Conservation (phyloP, 2,113 vertebrate species). For the Sinocyclocheilus anshuiensis region DNA sequence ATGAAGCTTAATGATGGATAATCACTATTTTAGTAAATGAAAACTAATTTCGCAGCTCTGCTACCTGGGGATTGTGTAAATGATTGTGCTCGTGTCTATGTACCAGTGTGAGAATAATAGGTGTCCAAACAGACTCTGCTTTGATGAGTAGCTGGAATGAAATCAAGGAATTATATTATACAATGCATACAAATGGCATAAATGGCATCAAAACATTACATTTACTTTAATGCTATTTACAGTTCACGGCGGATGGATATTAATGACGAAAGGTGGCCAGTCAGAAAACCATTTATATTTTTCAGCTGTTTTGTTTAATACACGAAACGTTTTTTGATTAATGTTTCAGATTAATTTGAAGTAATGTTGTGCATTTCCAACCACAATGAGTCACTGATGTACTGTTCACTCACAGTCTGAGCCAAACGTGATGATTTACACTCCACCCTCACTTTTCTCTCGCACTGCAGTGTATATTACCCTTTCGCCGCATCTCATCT, state of each 20-base stretch:
- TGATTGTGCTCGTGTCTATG: background rate
- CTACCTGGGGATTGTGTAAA: slow-evolving; percentile 30
- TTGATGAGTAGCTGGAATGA: slow-evolving; percentile 1
- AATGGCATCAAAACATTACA: background rate
- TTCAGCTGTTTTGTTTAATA: background rate
- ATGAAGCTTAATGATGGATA: slow-evolving; percentile 33
- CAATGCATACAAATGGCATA: background rate
- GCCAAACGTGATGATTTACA: slow-evolving; percentile 4
- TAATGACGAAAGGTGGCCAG: background rate
- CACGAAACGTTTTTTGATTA: background rate
- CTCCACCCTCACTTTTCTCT: background rate
- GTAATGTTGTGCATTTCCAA: background rate
- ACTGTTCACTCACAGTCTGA: background rate
- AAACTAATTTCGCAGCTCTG: slow-evolving; percentile 11
- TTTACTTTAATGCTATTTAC: slow-evolving; percentile 1
- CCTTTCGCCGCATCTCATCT: background rate
- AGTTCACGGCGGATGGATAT: background rate
- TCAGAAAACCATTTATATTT: background rate
- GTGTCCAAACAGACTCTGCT: background rate
- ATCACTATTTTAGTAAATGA: slow-evolving; percentile 35
- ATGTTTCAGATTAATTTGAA: background rate
- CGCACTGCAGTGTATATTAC: background rate
- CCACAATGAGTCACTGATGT: background rate
- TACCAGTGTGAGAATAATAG: background rate
- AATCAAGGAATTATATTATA: background rate